Conservation (phyloP, 2,797 vertebrate genomes). For the Pogoniulus pusillus region DNA sequence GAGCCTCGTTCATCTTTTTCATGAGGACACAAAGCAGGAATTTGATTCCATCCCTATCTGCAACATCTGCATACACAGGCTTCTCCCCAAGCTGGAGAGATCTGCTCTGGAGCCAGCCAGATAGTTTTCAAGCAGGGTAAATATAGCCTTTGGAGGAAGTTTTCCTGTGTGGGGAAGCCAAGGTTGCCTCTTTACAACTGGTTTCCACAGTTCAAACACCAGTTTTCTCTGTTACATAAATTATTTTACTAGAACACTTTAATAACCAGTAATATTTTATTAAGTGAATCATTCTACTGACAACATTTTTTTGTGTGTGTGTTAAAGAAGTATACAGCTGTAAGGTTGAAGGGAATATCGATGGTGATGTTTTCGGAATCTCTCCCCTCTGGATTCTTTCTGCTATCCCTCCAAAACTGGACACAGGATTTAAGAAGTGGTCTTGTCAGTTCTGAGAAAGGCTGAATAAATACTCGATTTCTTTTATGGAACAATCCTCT, state of each 20-base stretch:
- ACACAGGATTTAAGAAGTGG: not conserved
- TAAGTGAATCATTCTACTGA: slow-evolving; percentile 53
- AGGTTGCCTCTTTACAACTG: slow-evolving; percentile 60
- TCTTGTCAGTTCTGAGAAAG: slow-evolving; percentile 1
- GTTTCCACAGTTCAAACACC: slow-evolving; percentile 61
- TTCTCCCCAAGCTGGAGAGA: slow-evolving; percentile 32
- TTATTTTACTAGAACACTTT: slow-evolving; percentile 67
- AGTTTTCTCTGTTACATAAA: slow-evolving; percentile 57
- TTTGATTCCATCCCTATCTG: slow-evolving; percentile 55
- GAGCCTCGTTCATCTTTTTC: slow-evolving; percentile 10
- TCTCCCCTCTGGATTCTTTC: slow-evolving; percentile 3
- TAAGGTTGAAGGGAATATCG: slow-evolving; percentile 41
- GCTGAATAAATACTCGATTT: slow-evolving; percentile 4
- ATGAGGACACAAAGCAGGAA: slow-evolving; percentile 27
- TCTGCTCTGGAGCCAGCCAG: slow-evolving; percentile 26
- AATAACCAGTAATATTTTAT: slow-evolving; percentile 65
- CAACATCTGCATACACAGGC: slow-evolving; percentile 53
- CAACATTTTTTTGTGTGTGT: slow-evolving; percentile 41
- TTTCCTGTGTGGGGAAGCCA: slow-evolving; percentile 59
- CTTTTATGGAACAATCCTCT: not conserved
- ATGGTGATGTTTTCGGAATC: not conserved
- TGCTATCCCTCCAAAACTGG: not conserved
- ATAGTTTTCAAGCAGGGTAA: slow-evolving; percentile 58
- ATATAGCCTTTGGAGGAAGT: slow-evolving; percentile 61
- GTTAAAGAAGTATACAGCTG: slow-evolving; percentile 32